Conservation (phyloP, 2,797 vertebrate genomes). For the Leucoraja ocellata region DNA sequence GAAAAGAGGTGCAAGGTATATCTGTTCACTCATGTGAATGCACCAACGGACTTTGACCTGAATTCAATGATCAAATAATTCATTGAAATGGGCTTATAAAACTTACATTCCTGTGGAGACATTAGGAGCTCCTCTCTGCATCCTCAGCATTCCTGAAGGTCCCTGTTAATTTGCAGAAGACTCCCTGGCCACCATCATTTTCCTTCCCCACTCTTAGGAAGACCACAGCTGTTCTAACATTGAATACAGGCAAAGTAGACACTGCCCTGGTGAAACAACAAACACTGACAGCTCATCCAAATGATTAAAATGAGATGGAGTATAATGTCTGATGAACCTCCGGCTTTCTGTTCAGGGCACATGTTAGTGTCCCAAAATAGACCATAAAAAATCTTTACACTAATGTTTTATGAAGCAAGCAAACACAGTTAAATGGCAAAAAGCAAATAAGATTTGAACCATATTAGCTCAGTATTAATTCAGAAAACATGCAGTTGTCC, state of each 20-base stretch:
- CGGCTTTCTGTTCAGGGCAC: background rate
- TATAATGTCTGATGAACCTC: background rate
- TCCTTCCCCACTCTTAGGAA: background rate
- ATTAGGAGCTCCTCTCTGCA: background rate
- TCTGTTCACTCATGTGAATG: background rate
- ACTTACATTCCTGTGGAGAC: background rate
- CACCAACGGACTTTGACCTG: background rate
- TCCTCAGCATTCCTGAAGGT: background rate
- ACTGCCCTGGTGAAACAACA: background rate
- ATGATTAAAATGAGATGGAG: background rate
- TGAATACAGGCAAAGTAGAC: background rate
- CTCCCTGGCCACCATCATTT: background rate
- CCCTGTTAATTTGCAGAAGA: background rate
- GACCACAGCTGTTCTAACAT: background rate
- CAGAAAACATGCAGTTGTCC: background rate
- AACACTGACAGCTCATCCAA: background rate
- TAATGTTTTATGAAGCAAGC: background rate
- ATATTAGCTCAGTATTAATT: background rate
- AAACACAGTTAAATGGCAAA: background rate
- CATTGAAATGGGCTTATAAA: background rate
- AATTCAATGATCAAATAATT: background rate
- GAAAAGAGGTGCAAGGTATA: background rate
- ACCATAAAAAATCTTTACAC: background rate
- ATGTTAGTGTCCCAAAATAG: background rate
- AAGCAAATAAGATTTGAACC: background rate